These are phyloP conservation scores for Caranx ignobilis DNA, from an alignment of 2,113 vertebrate genomes.

Conservation along the genomic window DNA sequence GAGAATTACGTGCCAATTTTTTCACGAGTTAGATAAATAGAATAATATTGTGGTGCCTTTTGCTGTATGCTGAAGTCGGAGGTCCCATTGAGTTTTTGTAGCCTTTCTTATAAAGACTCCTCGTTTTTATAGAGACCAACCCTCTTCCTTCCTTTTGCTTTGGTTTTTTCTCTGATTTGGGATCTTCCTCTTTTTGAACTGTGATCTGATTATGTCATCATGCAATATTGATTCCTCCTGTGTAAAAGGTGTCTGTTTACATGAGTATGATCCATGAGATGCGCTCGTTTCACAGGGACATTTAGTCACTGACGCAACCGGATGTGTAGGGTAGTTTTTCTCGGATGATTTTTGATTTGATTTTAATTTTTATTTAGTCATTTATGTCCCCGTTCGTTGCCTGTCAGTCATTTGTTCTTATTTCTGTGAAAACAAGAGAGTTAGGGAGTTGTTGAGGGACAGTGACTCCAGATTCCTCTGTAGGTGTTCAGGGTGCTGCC, in stretches of 20 bases:
- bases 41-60: conserved; percentile 99
- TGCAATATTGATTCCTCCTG: conserved; percentile 88
- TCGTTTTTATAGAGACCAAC: conserved; percentile 85
- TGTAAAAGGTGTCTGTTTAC: conserved; percentile 88
- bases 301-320: conserved; percentile 71
- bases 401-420: conserved; percentile 66
- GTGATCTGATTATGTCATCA: conserved; percentile 88
- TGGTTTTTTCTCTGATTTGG: conserved; percentile 82
- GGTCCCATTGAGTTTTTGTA: conserved; percentile 93
- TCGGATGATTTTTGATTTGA: conserved; percentile 51
- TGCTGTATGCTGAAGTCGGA: conserved; percentile 98
- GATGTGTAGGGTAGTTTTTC: conserved; percentile 71
- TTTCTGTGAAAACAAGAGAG: conserved; percentile 65
- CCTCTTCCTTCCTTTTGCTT: conserved; percentile 83
- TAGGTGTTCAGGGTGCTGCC: conserved; percentile 80
- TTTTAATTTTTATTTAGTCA: background rate
- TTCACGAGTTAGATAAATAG: conserved; percentile 98
- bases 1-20: conserved; percentile 98
- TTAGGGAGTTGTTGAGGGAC: conserved; percentile 69
- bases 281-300: conserved; percentile 77
- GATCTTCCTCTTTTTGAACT: conserved; percentile 88
- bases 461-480: conserved; percentile 72
- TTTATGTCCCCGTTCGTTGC: conserved; percentile 60
- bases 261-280: conserved; percentile 79
- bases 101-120: conserved; percentile 91